phyloP scores from a whole-genome alignment of 2,113 vertebrate species.

The Muntiacus muntjak region DNA sequence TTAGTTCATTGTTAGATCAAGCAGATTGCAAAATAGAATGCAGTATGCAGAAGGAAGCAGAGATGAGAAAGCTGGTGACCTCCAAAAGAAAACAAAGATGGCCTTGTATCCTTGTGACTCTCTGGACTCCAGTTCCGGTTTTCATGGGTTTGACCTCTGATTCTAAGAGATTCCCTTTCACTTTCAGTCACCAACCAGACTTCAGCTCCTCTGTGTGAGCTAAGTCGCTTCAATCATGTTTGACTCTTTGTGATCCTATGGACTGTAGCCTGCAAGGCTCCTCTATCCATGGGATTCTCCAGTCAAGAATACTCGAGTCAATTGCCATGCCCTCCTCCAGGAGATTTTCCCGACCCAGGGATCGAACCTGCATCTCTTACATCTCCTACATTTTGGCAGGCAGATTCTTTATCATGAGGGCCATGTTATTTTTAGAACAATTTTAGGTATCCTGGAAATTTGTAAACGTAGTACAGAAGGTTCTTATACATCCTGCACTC shows the following conservation, averaged over 20 bases:
- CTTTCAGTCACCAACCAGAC: neutral
- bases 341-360: neutral
- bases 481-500: neutral
- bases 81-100: neutral
- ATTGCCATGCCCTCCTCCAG: neutral
- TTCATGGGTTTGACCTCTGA: neutral
- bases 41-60: rapidly evolving
- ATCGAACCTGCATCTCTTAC: neutral
- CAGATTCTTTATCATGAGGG: neutral
- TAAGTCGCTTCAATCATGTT: neutral
- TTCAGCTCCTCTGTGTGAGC: neutral
- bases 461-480: neutral
- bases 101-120: neutral
- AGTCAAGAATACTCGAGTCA: neutral
- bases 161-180: neutral
- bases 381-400: neutral
- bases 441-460: neutral
- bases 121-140: neutral
- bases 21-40: neutral
- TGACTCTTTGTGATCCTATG: neutral
- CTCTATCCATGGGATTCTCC: neutral
- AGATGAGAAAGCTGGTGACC: neutral
- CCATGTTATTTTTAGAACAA: neutral
- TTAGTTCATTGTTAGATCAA: neutral
- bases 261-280: neutral